phyloP scores from a whole-genome alignment of 2,888 invertebrate genomes.

The Heterodera filipjevi region DNA sequence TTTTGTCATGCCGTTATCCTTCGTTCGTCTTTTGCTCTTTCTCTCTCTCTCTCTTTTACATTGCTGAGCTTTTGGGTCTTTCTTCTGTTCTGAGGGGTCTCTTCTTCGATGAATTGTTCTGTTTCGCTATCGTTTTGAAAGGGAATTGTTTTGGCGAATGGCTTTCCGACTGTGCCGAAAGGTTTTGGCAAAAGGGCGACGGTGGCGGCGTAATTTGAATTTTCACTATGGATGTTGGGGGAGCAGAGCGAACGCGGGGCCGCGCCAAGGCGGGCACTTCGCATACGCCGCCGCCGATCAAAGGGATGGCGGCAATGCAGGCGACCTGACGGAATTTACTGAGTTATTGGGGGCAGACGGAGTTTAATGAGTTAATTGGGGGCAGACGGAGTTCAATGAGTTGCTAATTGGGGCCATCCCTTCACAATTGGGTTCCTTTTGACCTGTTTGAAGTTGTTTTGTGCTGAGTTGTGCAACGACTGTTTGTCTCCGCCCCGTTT shows the following conservation, averaged over 20 bases:
- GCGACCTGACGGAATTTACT: constrained; percentile 27
- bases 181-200: constrained; percentile 4
- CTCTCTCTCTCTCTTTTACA: background rate
- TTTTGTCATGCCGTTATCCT: background rate
- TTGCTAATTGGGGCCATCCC: background rate
- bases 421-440: background rate
- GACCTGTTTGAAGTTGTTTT: constrained; percentile 19
- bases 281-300: constrained; percentile 34
- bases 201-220: constrained; percentile 25
- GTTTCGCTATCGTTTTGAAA: background rate
- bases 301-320: constrained; percentile 41
- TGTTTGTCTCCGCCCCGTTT: constrained; percentile 15
- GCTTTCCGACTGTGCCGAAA: background rate
- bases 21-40: background rate
- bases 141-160: background rate
- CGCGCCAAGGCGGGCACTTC: constrained; percentile 38
- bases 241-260: constrained; percentile 43
- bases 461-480: constrained; percentile 14
- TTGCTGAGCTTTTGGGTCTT: constrained; percentile 4
- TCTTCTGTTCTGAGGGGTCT: background rate
- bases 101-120: constrained; percentile 8
- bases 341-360: background rate
- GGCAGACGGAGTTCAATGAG: background rate
- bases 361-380: background rate
- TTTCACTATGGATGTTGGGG: constrained; percentile 39